Percentiles rank a stretch among this genome's conserved stretches.
These are phyloP conservation scores for Callosobruchus maculatus DNA, from an alignment of 2,888 invertebrate species.

Conservation along the genomic window DNA sequence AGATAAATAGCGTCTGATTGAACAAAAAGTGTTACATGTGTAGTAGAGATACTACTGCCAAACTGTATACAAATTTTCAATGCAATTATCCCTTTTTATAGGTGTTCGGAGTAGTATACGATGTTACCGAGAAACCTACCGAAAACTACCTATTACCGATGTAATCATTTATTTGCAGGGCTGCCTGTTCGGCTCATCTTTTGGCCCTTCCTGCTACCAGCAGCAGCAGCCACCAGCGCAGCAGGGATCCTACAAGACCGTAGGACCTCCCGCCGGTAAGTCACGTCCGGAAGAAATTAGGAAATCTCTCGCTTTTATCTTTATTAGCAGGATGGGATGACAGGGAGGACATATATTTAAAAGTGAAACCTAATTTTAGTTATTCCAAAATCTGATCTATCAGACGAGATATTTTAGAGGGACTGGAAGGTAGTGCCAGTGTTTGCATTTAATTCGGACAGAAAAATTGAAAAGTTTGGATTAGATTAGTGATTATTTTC, in stretches of 20 bases:
- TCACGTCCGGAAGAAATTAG: constrained; percentile 10
- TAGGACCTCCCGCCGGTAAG: constrained; percentile 36
- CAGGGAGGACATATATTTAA: background rate
- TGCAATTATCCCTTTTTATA: too few species aligned
- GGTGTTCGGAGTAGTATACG: too few species aligned
- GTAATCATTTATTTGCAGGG: constrained; percentile 27
- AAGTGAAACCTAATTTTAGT: background rate
- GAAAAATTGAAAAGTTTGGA: too few species aligned
- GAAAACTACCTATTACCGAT: background rate
- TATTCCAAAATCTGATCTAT: background rate
- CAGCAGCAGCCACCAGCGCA: constrained; percentile 35
- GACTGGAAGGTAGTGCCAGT: too few species aligned
- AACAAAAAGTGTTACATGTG: too few species aligned
- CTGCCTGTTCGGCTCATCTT: constrained; percentile 36
- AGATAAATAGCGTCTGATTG: too few species aligned
- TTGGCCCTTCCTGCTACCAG: constrained; percentile 35
- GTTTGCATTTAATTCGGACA: too few species aligned
- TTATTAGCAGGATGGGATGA: background rate
- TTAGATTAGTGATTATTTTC: too few species aligned
- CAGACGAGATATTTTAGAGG: too few species aligned
- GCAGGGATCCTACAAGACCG: constrained; percentile 41
- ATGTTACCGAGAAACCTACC: too few species aligned
- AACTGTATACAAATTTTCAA: too few species aligned
- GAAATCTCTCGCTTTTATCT: background rate
- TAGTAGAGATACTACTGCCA: too few species aligned